Conservation (phyloP, 2,888 invertebrate genomes). For the Minunthozetes semirufus region DNA sequence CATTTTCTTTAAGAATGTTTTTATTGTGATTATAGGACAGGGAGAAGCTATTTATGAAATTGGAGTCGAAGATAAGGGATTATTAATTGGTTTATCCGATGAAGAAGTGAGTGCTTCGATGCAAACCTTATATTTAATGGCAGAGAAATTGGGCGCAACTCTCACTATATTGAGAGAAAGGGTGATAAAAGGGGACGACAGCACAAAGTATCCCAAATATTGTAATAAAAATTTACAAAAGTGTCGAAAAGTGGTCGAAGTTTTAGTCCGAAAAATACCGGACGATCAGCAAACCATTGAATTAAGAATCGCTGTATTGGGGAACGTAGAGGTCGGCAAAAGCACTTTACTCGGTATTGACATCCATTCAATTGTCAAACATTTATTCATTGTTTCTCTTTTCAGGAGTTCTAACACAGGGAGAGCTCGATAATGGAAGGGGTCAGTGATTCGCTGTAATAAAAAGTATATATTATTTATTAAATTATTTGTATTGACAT, state of each 20-base stretch:
- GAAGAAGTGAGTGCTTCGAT: slow-evolving; percentile 80
- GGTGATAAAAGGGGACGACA: slow-evolving; percentile 47
- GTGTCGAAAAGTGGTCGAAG: slow-evolving; percentile 55
- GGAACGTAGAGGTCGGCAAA: slow-evolving; percentile 94
- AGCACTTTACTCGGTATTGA: slow-evolving; percentile 74
- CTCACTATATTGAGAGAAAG: slow-evolving; percentile 66
- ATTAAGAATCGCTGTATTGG: slow-evolving; percentile 82
- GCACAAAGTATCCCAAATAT: slow-evolving; percentile 29
- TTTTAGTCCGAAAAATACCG: slow-evolving; percentile 75
- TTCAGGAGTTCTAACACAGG: slow-evolving; percentile 73
- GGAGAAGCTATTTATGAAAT: slow-evolving; percentile 97
- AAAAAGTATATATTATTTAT: too few species aligned
- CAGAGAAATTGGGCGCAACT: slow-evolving; percentile 69
- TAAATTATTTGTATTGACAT: too few species aligned
- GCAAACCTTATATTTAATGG: slow-evolving; percentile 79
- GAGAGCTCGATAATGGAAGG: slow-evolving; percentile 88
- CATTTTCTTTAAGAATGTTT: not conserved
- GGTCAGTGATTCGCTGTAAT: slow-evolving; percentile 15
- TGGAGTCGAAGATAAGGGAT: slow-evolving; percentile 66
- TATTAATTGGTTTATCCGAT: slow-evolving; percentile 62
- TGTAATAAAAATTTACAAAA: not conserved
- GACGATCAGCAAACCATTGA: slow-evolving; percentile 84
- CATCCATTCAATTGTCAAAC: not conserved
- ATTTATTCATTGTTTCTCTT: not conserved
- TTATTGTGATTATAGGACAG: slow-evolving; percentile 55